These are phyloP conservation scores for Syngnathus acus DNA, from an alignment of 2,797 vertebrate genomes.

Conservation along the genomic window DNA sequence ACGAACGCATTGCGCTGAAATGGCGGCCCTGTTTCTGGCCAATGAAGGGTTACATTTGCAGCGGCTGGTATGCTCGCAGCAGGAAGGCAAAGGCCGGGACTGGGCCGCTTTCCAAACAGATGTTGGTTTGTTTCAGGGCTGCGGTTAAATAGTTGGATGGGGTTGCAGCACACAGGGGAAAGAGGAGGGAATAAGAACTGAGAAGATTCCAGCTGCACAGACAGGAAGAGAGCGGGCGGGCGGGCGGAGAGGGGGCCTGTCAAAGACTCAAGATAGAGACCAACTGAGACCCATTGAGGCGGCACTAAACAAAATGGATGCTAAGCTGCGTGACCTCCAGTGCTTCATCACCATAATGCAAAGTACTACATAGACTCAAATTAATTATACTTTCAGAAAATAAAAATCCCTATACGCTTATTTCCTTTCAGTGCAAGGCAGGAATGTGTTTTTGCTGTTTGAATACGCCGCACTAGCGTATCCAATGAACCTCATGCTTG, in stretches of 20 bases:
- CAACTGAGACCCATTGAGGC: slow-evolving; percentile 27
- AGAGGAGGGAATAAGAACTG: slow-evolving; percentile 56
- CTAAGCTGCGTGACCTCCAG: slow-evolving; percentile 33
- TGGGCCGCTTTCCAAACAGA: slow-evolving; percentile 84
- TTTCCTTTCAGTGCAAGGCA: slow-evolving; percentile 13
- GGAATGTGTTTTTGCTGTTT: not conserved
- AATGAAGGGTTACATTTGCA: slow-evolving; percentile 65
- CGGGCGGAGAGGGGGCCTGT: slow-evolving; percentile 21
- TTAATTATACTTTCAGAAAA: slow-evolving; percentile 17
- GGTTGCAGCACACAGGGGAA: slow-evolving; percentile 76
- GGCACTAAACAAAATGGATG: slow-evolving; percentile 32
- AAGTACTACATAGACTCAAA: slow-evolving; percentile 26
- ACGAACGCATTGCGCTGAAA: slow-evolving; percentile 16
- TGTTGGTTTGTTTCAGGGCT: slow-evolving; percentile 87
- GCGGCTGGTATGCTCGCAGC: slow-evolving; percentile 69
- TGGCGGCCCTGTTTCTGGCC: slow-evolving; percentile 15
- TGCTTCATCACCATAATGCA: slow-evolving; percentile 29
- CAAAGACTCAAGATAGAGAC: slow-evolving; percentile 11
- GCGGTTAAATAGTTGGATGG: slow-evolving; percentile 85
- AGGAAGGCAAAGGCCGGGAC: slow-evolving; percentile 69
- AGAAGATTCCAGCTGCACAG: slow-evolving; percentile 79
- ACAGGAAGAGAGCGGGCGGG: slow-evolving; percentile 37
- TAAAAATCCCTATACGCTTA: slow-evolving; percentile 7
- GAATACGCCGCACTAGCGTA: not conserved
- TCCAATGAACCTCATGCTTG: not conserved